Conservation (phyloP, 2,797 vertebrate species). For the Rousettus madagascariensis region DNA sequence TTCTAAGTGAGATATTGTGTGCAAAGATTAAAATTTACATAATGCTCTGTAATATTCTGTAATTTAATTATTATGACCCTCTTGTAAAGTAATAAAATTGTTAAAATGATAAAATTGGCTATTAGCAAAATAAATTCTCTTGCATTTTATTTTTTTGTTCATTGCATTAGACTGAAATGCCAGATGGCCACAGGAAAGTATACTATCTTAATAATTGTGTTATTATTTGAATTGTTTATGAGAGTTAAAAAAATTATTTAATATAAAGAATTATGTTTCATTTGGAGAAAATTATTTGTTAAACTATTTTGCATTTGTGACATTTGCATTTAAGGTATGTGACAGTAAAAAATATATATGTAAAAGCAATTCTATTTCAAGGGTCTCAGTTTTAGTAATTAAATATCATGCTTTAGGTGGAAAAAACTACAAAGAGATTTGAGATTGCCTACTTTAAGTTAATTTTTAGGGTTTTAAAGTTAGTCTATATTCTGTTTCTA, state of each 20-base stretch:
- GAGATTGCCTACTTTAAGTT: not conserved
- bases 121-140: not conserved
- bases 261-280: not conserved
- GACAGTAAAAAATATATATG: not conserved
- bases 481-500: slow-evolving; percentile 1
- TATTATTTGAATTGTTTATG: not conserved
- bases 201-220: slow-evolving; percentile 4
- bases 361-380: not conserved
- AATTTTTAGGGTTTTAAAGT: not conserved
- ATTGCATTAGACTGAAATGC: not conserved
- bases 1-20: not conserved
- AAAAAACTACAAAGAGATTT: not conserved
- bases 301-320: not conserved
- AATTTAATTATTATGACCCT: not conserved
- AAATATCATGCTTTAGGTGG: not conserved
- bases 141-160: not conserved
- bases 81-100: slow-evolving; percentile 1
- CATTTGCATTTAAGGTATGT: not conserved
- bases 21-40: not conserved
- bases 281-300: slow-evolving; percentile 1
- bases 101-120: not conserved
- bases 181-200: not conserved
- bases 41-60: not conserved
- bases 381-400: not conserved
- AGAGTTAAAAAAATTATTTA: not conserved